Percentiles rank a stretch among this genome's conserved stretches.
These are phyloP conservation scores for Clusia tigrina DNA, from an alignment of 2,888 invertebrate species.

Conservation along the genomic window DNA sequence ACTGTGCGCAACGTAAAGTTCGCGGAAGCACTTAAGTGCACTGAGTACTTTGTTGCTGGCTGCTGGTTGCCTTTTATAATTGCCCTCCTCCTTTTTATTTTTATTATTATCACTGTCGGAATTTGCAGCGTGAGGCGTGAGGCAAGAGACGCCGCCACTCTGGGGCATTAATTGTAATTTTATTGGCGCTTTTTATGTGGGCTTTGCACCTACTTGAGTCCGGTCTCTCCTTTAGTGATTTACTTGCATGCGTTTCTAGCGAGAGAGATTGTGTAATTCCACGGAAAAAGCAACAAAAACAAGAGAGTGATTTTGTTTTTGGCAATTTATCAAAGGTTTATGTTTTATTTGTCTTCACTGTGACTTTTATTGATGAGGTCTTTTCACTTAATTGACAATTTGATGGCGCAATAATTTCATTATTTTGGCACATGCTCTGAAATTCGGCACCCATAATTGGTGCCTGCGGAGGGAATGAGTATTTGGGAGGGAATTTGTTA, in stretches of 20 bases:
- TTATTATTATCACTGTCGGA: background rate
- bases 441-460: too few species aligned
- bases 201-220: background rate
- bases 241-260: too few species aligned
- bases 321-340: background rate
- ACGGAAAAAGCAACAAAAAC: too few species aligned
- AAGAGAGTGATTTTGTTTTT: too few species aligned
- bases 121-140: background rate
- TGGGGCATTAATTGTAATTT: background rate
- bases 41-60: background rate
- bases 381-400: background rate
- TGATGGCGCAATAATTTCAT: background rate
- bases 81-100: background rate
- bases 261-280: too few species aligned
- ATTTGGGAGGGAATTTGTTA: too few species aligned
- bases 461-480: too few species aligned
- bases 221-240: background rate
- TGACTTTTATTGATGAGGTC: conserved; percentile 4
- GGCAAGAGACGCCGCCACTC: background rate
- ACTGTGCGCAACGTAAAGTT: too few species aligned
- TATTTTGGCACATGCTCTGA: too few species aligned
- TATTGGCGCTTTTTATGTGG: background rate
- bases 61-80: background rate
- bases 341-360: background rate
- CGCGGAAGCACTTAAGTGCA: background rate